Conservation (phyloP, 2,797 vertebrate species). For the Pitangus sulphuratus region DNA sequence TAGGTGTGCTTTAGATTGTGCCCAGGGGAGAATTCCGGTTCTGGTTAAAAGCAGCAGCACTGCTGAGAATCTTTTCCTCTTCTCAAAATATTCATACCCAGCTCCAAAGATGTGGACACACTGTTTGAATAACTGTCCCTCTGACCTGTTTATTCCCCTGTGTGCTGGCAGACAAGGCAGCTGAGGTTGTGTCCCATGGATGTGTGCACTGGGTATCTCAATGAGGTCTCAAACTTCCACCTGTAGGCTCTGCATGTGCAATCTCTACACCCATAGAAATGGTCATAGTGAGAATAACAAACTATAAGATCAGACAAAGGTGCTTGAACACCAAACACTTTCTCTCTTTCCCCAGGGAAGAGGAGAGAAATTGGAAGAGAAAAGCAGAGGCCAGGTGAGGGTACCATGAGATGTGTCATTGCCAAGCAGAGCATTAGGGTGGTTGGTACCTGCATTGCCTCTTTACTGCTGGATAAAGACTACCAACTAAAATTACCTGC, state of each 20-base stretch:
- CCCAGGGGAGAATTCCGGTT: not conserved
- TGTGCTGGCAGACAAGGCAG: not conserved
- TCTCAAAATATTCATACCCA: not conserved
- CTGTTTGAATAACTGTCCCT: not conserved
- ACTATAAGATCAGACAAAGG: rapidly evolving
- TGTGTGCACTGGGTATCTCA: not conserved
- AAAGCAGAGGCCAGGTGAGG: not conserved
- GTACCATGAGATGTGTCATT: rapidly evolving
- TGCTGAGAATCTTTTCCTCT: not conserved
- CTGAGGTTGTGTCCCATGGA: not conserved
- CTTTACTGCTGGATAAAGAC: too few relatives aligned
- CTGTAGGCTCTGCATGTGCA: not conserved
- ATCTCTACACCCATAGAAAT: not conserved
- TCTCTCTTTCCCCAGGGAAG: rapidly evolving
- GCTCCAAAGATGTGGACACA: not conserved
- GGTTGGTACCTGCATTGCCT: not conserved
- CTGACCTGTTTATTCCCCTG: not conserved
- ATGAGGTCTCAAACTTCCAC: not conserved
- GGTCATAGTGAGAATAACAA: not conserved
- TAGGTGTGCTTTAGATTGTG: not conserved
- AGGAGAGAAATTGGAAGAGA: not conserved
- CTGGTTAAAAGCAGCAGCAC: not conserved
- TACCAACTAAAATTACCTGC: not conserved
- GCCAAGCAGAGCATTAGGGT: not conserved
- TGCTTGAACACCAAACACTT: not conserved